Percentiles rank a stretch among this genome's conserved stretches.
These are phyloP conservation scores for Acridotheres tristis DNA, from an alignment of 2,797 vertebrate genomes.

Conservation along the genomic window DNA sequence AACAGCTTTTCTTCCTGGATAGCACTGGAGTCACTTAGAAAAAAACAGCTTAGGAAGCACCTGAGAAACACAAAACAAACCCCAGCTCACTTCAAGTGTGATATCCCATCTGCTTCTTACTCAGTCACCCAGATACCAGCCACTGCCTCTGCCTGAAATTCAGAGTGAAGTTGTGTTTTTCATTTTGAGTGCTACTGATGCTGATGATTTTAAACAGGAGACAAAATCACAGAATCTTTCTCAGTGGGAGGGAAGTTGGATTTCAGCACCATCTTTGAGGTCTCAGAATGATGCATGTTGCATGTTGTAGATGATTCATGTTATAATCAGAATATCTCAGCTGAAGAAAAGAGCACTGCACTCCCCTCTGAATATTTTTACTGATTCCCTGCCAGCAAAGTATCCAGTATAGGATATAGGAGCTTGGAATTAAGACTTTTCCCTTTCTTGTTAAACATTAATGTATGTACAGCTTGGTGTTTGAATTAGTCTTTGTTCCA, in stretches of 20 bases:
- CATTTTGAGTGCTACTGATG: background rate
- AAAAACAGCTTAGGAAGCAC: background rate
- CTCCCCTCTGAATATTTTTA: conserved; percentile 4
- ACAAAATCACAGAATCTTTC: background rate
- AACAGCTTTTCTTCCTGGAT: background rate
- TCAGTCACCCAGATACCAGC: background rate
- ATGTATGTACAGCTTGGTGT: background rate
- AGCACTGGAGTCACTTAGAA: background rate
- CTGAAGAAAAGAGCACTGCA: background rate
- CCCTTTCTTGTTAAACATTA: background rate
- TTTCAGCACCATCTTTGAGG: background rate
- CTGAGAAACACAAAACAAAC: background rate
- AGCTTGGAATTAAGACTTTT: background rate
- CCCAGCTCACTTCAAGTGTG: background rate
- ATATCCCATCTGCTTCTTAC: background rate
- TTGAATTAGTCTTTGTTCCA: conserved; percentile 34
- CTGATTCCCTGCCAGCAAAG: background rate
- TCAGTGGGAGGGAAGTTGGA: background rate
- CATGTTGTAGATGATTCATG: background rate
- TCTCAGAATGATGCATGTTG: background rate
- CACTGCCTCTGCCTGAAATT: background rate
- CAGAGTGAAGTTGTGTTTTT: background rate
- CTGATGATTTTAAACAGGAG: background rate
- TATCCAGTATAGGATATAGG: background rate
- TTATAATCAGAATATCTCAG: conserved; percentile 5